Conservation (phyloP, 2,113 vertebrate genomes). For the Conger conger region DNA sequence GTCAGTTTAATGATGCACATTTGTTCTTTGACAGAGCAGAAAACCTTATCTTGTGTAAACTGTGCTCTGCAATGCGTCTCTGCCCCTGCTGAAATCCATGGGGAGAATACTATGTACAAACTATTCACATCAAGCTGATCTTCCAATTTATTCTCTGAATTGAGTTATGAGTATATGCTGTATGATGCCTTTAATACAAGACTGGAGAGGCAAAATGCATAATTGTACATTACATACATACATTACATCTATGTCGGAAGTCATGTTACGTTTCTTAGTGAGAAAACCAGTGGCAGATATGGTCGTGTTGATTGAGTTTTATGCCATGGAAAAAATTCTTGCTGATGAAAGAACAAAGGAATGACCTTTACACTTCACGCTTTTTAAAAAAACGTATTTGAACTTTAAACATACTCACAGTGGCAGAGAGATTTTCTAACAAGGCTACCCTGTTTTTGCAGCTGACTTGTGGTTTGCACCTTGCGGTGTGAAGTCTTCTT, state of each 20-base stretch:
- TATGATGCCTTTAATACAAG: neutral
- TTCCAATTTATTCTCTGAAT: neutral
- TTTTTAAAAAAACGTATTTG: neutral
- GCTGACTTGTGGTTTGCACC: too few relatives aligned
- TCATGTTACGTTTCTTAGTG: neutral
- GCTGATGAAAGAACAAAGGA: neutral
- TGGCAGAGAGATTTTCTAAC: neutral
- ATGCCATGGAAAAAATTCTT: neutral
- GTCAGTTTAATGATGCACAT: neutral
- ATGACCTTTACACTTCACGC: neutral
- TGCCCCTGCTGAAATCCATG: neutral
- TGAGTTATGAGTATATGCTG: too few relatives aligned
- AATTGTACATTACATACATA: neutral
- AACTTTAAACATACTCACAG: neutral
- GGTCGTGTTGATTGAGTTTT: neutral
- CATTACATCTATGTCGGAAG: neutral
- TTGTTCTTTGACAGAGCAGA: conserved; percentile 1
- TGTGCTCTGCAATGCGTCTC: neutral
- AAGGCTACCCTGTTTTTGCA: too few relatives aligned
- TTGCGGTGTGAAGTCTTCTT: too few relatives aligned
- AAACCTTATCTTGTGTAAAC: neutral
- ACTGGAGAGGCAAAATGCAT: neutral
- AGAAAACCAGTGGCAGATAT: neutral
- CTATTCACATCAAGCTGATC: neutral
- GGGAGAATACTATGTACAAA: neutral